Conservation (phyloP, 2,888 invertebrate genomes). For the Athetis lepigone region DNA sequence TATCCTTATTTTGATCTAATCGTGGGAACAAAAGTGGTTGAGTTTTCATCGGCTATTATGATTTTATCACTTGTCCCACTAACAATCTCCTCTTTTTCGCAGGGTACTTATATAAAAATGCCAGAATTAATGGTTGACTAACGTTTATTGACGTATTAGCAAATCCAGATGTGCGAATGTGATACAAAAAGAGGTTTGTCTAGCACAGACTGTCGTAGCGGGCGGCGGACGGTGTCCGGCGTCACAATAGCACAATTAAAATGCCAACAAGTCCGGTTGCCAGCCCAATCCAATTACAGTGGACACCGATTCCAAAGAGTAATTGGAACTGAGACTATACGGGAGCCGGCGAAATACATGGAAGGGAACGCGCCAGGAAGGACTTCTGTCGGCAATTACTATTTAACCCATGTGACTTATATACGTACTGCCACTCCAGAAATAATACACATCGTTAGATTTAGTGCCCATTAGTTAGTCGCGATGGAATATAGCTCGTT, state of each 20-base stretch:
- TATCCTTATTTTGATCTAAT: slow-evolving; percentile 49
- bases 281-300: slow-evolving; percentile 90
- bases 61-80: slow-evolving; percentile 15
- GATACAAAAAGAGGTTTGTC: slow-evolving; percentile 84
- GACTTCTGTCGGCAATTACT: slow-evolving; percentile 71
- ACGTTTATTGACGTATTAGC: slow-evolving; percentile 61
- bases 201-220: slow-evolving; percentile 79
- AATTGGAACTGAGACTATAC: slow-evolving; percentile 87
- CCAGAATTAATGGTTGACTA: slow-evolving; percentile 14
- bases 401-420: slow-evolving; percentile 62
- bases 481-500: background rate
- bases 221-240: slow-evolving; percentile 82
- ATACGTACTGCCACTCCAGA: slow-evolving; percentile 30
- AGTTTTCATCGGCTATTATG: slow-evolving; percentile 17
- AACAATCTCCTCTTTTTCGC: background rate
- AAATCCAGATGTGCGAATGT: slow-evolving; percentile 68
- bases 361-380: slow-evolving; percentile 74
- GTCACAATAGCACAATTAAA: slow-evolving; percentile 91
- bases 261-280: slow-evolving; percentile 90
- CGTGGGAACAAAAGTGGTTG: slow-evolving; percentile 75
- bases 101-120: slow-evolving; percentile 8
- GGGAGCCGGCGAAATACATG: slow-evolving; percentile 82
- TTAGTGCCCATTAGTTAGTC: slow-evolving; percentile 5
- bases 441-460: slow-evolving; percentile 30
- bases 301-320: slow-evolving; percentile 90